Percentiles rank a stretch among this genome's conserved stretches.
These are phyloP conservation scores for Epinephelus fuscoguttatus DNA, from an alignment of 2,113 vertebrate genomes.

Conservation along the genomic window DNA sequence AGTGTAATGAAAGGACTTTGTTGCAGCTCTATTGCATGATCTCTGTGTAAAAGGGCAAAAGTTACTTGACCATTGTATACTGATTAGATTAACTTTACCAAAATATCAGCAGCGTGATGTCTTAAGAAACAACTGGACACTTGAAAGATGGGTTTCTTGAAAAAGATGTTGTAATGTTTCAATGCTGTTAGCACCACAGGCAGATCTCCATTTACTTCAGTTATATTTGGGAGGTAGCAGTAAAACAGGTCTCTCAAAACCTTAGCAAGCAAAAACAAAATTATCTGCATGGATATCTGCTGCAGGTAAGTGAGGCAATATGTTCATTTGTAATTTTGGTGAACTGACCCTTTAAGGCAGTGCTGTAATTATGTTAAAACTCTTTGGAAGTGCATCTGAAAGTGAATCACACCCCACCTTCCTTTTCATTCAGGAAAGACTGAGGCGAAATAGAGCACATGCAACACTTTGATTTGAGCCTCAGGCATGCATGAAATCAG, in stretches of 20 bases:
- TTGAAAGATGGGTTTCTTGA: not conserved
- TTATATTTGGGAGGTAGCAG: not conserved
- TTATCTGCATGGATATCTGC: not conserved
- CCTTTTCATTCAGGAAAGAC: conserved; percentile 10
- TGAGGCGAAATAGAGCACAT: not conserved
- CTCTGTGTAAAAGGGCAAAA: too few species aligned
- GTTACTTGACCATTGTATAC: too few species aligned
- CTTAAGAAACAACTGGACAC: too few species aligned
- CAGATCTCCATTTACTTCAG: not conserved
- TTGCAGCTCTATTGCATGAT: too few species aligned
- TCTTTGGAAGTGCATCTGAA: not conserved
- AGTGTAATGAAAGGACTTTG: too few species aligned
- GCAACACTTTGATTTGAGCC: conserved; percentile 51
- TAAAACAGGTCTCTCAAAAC: not conserved
- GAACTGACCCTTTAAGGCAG: not conserved
- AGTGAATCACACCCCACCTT: not conserved
- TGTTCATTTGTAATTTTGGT: not conserved
- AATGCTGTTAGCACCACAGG: not conserved
- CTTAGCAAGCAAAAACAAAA: not conserved
- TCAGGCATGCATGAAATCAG: conserved; percentile 77
- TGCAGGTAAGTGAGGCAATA: not conserved
- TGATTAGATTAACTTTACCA: too few species aligned
- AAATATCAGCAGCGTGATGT: too few species aligned
- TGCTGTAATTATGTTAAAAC: not conserved
- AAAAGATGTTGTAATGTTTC: not conserved